These are phyloP conservation scores for Drosophila neoperkinsi DNA, from an alignment of 2,888 invertebrate genomes.

Conservation along the genomic window DNA sequence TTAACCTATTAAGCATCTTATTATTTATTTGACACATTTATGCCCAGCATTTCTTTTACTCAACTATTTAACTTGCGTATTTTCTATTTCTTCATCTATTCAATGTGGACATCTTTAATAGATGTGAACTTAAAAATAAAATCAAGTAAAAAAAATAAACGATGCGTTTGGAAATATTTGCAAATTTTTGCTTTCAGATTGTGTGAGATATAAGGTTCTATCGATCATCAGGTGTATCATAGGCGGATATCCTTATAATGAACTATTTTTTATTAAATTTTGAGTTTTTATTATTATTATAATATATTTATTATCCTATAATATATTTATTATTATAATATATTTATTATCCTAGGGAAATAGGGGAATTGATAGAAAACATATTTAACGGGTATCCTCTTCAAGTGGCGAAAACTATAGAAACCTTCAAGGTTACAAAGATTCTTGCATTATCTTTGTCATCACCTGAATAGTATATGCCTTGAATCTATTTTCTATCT, in stretches of 20 bases:
- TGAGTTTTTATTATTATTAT: too few species aligned
- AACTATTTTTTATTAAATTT: too few species aligned
- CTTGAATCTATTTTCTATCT: neutral
- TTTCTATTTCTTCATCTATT: neutral
- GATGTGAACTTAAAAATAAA: neutral
- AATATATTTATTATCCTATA: neutral
- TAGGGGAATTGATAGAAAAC: too few species aligned
- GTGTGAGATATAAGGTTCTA: too few species aligned
- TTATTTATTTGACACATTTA: neutral
- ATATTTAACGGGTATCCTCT: too few species aligned
- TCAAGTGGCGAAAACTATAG: too few species aligned
- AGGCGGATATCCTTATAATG: too few species aligned
- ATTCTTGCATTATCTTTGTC: neutral
- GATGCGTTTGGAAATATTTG: neutral
- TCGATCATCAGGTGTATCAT: neutral
- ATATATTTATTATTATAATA: too few species aligned
- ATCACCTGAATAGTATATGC: neutral
- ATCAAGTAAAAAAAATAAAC: neutral
- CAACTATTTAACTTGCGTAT: neutral
- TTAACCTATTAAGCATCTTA: neutral
- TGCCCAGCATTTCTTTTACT: neutral
- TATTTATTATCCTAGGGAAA: neutral
- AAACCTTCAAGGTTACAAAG: neutral
- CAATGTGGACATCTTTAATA: too few species aligned
- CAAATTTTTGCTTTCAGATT: accelerated